Conservation (phyloP, 1,140 invertebrate genomes). For the Pogonognathellus flavescens region DNA sequence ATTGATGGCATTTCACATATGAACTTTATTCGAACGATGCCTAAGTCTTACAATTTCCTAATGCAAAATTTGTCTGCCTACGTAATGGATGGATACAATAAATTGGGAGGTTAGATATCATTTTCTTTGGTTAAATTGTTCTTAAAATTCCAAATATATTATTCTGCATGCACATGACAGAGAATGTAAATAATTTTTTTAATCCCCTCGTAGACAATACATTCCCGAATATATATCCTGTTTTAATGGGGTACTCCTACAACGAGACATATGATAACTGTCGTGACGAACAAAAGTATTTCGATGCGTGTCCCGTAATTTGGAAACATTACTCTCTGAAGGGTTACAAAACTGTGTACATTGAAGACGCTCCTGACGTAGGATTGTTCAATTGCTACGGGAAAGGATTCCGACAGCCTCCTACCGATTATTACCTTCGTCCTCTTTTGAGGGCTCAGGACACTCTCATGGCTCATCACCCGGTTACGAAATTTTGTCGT, state of each 20-base stretch:
- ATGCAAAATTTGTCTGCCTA: constrained; percentile 75
- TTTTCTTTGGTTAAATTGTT: background rate
- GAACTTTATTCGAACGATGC: constrained; percentile 87
- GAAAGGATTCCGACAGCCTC: constrained; percentile 70
- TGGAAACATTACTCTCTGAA: constrained; percentile 72
- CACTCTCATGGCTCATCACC: constrained; percentile 34
- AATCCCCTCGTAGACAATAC: constrained; percentile 76
- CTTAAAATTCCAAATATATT: background rate
- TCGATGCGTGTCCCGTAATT: constrained; percentile 71
- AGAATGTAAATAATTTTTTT: background rate
- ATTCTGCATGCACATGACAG: background rate
- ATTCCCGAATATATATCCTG: constrained; percentile 76
- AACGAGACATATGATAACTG: background rate
- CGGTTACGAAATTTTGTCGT: constrained; percentile 50
- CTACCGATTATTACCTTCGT: constrained; percentile 72
- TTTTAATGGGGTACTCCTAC: background rate
- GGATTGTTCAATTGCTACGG: constrained; percentile 72
- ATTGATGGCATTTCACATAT: constrained; percentile 88
- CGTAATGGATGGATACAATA: constrained; percentile 84
- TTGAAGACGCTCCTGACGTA: constrained; percentile 72
- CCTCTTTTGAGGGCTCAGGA: constrained; percentile 71
- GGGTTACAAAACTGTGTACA: constrained; percentile 72
- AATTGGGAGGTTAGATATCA: constrained; percentile 74
- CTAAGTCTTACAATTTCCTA: constrained; percentile 77
- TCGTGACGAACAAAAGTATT: constrained; percentile 62